Base-by-base conservation (phyloP, 2,888 invertebrate species). In the Mesorhabditis spiculigera region DNA sequence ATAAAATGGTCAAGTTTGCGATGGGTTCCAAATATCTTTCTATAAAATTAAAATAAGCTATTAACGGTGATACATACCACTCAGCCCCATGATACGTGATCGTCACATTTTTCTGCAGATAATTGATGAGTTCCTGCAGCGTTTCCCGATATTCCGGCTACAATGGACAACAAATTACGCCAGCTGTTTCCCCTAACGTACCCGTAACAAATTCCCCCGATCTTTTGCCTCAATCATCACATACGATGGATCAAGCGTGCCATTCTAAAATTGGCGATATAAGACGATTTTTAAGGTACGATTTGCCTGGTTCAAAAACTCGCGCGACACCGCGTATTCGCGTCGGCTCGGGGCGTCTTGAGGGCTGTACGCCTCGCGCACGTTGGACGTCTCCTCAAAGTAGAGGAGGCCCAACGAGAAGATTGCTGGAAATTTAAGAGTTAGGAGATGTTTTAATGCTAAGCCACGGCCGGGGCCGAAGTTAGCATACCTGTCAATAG, bases 201-300 rank as follows among this genome's bases (percentile, higher is more conserved):
- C 70, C 58, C 82, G 65, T n/a, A 82, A 71, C 43, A 82, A 71
- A 44, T 73, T 76, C n/a, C 82, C 82, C 4, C 73, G 75, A 68
- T 82, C 83, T 10, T 68, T 65, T 4, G 83, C 81, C n/a, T 75
- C 69, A n/a, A 78, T 77, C 82, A 82, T 83, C 5, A 82, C 72
- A 68, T 83, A 83, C 42, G 81, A 81, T 5, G 82, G 82, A 68
- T 82, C 82, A 62, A 82, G 73, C 8, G 82, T 80, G 45, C 81
- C 82, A 65, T 82, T 82, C 80, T 81, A 70, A 70, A 80, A 72
- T 50, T 50, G 58, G 10, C 58, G 13, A 65, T 42, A 28, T 13
- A 6, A 8, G 16, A 10, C 65, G 10, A 42, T 10, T 50, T 50
- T 50, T 50, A 50, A 50, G 58, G n/a, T 13, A 50, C n/a, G 58